Evolutionary conservation across 2,113 vertebrate species (phyloP).

Genomic region (Pseudopipra pipra): DNA sequence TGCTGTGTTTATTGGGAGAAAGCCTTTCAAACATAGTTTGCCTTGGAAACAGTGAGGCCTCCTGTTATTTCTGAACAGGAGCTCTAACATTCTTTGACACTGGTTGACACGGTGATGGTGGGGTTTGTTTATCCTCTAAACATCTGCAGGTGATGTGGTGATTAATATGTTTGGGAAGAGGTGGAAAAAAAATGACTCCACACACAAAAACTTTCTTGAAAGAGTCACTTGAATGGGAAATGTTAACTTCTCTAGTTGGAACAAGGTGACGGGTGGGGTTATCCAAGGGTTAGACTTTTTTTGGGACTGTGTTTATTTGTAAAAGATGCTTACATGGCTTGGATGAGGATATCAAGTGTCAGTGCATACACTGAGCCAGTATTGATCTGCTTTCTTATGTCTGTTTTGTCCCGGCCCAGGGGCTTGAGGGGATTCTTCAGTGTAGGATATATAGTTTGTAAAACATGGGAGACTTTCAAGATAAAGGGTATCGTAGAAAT

Average conservation of each 20-base stretch:
- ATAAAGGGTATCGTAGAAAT: not conserved
- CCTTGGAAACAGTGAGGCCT: constrained; percentile 36
- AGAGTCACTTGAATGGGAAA: constrained; percentile 22
- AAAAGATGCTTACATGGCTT: constrained; percentile 46
- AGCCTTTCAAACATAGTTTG: constrained; percentile 4
- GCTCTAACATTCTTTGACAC: not conserved
- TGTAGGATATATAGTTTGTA: not conserved
- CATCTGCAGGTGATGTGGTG: constrained; percentile 58
- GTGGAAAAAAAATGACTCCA: constrained; percentile 4
- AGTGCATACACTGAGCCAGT: not conserved
- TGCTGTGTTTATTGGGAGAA: not conserved
- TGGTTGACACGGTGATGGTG: not conserved
- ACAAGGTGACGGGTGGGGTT: constrained; percentile 49
- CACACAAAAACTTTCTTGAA: not conserved
- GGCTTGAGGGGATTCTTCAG: not conserved
- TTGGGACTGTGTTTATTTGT: constrained; percentile 43
- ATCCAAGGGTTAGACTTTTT: constrained; percentile 64
- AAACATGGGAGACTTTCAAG: not conserved
- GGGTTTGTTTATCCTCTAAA: constrained; percentile 46
- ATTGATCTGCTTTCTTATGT: constrained; percentile 15
- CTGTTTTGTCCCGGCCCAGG: not conserved
- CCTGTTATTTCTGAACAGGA: not conserved
- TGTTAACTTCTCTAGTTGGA: constrained; percentile 36
- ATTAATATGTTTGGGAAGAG: constrained; percentile 13
- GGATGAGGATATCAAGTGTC: constrained; percentile 21